Evolutionary conservation across 2,797 vertebrate genomes (phyloP), one percentile per base, ranked within the genome.

Genomic region (Mus spretus): DNA sequence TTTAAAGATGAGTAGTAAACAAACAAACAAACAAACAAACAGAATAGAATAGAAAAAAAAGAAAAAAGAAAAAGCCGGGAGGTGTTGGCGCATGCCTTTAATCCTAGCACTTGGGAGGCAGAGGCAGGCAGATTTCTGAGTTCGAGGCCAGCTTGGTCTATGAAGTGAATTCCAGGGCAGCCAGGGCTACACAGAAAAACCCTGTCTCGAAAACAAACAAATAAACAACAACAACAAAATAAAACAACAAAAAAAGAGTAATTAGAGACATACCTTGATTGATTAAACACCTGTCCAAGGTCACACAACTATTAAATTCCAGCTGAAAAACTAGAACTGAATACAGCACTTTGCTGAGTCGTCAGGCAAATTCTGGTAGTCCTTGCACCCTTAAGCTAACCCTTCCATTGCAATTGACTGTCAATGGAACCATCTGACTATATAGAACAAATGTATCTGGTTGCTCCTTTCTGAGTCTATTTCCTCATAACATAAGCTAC

Each of bases 381-480:
- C 53, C 67, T 86, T 88, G 86, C 26, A 22, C 20, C 47, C 15
- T 15, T 80, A 72, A 40, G 44, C 55, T 77, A 74, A 28, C 53
- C 75, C 8, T 53, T 96, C 94, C 50, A 78, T 63, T 87, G 17
- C 77, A 74, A 90, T 81, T 72, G 74, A 82, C 87, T 91, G 74
- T 77, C 72, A 88, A 75, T 78, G 15, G 40, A 86, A 78, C n/a
- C 17, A 61, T 61, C 19, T 88, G 50, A 75, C 63, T 89, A 86
- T 72, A 80, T 70, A 28, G 77, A 88, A 40, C 12, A 92, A 84
- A 34, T 75, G 22, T 47, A 79, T 96, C 72, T 89, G 40, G 74
- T 70, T 82, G 3, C 44, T 57, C 44, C 34, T 26, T 77, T 84
- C 72, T 70, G 13, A 37, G 6, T 37, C 74, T 13, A 72, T 13